Conservation (phyloP, 2,888 invertebrate species). For the Iselma pallidipennis region DNA sequence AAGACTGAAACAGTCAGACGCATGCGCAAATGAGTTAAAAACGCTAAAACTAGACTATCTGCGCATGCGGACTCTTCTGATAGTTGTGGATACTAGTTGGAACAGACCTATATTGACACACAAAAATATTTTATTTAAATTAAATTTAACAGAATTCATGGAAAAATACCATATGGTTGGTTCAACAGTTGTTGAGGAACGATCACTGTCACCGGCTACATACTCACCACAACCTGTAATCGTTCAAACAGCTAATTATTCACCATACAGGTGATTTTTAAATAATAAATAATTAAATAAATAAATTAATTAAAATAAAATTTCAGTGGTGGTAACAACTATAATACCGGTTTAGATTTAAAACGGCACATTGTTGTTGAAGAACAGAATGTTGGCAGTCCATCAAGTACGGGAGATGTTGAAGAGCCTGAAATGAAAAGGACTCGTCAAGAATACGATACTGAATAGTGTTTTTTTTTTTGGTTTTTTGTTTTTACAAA, state of each 20-base stretch:
- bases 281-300: neutral
- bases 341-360: conserved; percentile 49
- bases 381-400: conserved; percentile 50
- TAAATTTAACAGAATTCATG: conserved; percentile 39
- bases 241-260: conserved; percentile 62
- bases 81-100: too few species aligned
- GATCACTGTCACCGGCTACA: conserved; percentile 61
- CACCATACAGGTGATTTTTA: conserved; percentile 59
- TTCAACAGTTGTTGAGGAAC: conserved; percentile 59
- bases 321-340: conserved; percentile 38
- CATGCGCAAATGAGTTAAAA: too few species aligned
- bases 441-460: conserved; percentile 50
- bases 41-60: too few species aligned
- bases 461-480: conserved; percentile 42
- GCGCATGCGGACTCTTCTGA: too few species aligned
- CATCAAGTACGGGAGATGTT: conserved; percentile 47
- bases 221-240: conserved; percentile 66
- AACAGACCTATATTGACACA: too few species aligned
- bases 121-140: conserved; percentile 5
- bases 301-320: neutral
- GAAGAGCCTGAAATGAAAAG: conserved; percentile 54
- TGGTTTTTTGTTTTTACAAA: neutral
- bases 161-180: conserved; percentile 59
- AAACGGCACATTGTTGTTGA: conserved; percentile 51
- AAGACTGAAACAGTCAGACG: too few species aligned